Evolutionary conservation across 2,113 vertebrate species (phyloP).

Genomic region (Chloroceryle aenea): DNA sequence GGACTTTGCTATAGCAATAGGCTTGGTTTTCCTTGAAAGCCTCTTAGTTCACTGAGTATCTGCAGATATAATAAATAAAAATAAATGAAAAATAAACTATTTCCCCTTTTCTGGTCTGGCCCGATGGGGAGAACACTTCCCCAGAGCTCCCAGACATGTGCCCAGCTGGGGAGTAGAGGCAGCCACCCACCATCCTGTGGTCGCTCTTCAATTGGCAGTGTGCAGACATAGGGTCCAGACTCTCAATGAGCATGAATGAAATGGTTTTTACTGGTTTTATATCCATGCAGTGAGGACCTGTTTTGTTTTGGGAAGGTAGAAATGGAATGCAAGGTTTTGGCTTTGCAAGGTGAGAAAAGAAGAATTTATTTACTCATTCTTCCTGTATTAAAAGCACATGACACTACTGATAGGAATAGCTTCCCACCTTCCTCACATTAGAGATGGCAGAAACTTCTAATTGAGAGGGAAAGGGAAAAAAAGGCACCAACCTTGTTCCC

Average conservation of each 20-base stretch:
- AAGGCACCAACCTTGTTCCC: too few species aligned
- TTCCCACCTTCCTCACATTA: too few species aligned
- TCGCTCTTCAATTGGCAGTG: rapidly evolving
- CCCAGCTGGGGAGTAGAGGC: neutral
- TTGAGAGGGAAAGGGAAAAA: neutral
- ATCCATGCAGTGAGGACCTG: neutral
- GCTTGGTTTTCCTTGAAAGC: neutral
- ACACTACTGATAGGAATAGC: too few species aligned
- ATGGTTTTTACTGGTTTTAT: neutral
- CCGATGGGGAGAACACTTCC: neutral
- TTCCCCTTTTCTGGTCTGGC: neutral
- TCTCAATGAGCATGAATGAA: neutral
- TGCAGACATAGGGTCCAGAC: neutral
- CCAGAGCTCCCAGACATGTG: neutral
- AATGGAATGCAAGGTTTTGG: neutral
- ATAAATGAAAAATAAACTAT: neutral
- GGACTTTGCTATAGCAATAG: neutral
- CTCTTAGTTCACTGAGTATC: neutral
- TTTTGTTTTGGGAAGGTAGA: neutral
- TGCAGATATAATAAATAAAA: neutral
- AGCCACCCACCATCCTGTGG: neutral
- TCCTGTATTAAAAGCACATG: neutral
- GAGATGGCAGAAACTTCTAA: too few species aligned
- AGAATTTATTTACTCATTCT: neutral
- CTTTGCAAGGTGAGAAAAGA: neutral